Base-by-base conservation (phyloP, 2,888 invertebrate genomes). In the Dynastes grantii region DNA sequence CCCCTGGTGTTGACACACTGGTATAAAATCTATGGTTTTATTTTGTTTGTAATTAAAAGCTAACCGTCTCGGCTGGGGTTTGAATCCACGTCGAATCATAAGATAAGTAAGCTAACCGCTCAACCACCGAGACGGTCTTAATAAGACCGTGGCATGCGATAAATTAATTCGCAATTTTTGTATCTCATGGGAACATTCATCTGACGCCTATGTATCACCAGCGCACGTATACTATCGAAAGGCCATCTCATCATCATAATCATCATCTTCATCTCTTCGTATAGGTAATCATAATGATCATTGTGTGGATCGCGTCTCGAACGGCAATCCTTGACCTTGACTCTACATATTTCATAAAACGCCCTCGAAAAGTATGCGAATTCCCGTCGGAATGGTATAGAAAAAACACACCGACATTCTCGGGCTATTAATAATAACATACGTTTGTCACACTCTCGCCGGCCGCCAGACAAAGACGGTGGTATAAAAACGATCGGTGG, bases 331-430 rank as follows among this genome's bases (percentile, higher is more conserved):
- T 75, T 75, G 73, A 75, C 73, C 73, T 75, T 75, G 73, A 61
- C 61, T 75, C 45, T 22, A 61, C 76, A 76, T 79, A 79, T 79
- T 79, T 79, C 76, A 79, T 70, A 68, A 79, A 79, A 79, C 81
- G 81, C 81, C 81, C 81, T 81, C 81, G 78, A 77, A 78, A 78
- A 79, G 80, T 79, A 81, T 81, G 81, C 81, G 77, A 78, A 77
- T 77, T 79, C 78, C 76, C 78, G 78, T 77, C 77, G 76, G 77
- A 79, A 79, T 65, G 70, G 76, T 78, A 64, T 67, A 77, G 75
- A 79, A 80, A 81, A 81, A 80, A 79, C 45, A 75, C 68, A n/a
- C 79, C 79, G 79, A 76, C 79, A 79, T 79, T 79, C 79, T 76
- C 70, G 55, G 68, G 63, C 67, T 79, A 79, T 79, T 79, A 79